Evolutionary conservation across 2,113 vertebrate species (phyloP).

Genomic region (Myxocyprinus asiaticus): DNA sequence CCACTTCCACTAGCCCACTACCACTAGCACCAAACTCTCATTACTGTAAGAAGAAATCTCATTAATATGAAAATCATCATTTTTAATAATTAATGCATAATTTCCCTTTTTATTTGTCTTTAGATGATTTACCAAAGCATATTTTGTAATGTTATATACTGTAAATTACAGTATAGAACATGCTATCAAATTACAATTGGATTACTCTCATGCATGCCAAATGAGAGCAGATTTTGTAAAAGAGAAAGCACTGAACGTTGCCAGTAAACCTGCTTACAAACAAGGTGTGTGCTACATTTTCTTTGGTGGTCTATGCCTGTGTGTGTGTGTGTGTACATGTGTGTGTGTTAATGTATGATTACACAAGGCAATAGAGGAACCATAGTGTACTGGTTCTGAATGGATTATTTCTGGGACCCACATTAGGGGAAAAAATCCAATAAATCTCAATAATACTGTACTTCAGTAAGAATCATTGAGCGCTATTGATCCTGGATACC

Average conservation of each 20-base stretch:
- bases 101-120: too few species aligned
- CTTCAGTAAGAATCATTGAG: slow-evolving; percentile 27
- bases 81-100: too few species aligned
- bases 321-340: not conserved
- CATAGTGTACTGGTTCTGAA: slow-evolving; percentile 7
- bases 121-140: too few species aligned
- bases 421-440: not conserved
- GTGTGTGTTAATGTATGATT: not conserved
- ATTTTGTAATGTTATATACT: too few species aligned
- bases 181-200: too few species aligned
- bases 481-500: slow-evolving; percentile 19
- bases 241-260: not conserved
- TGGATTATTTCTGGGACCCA: slow-evolving; percentile 8
- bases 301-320: slow-evolving; percentile 19
- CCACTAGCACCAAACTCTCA: too few species aligned
- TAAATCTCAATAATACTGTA: slow-evolving; percentile 19
- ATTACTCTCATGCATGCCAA: not conserved
- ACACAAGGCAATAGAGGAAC: slow-evolving; percentile 4
- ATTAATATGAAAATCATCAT: too few species aligned
- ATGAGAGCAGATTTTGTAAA: too few species aligned
- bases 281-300: not conserved
- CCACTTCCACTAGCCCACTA: too few species aligned
- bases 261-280: slow-evolving; percentile 1
- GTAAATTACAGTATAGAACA: too few species aligned
- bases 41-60: too few species aligned